phyloP scores from a whole-genome alignment of 2,113 vertebrate species.

The Eulemur rufifrons region DNA sequence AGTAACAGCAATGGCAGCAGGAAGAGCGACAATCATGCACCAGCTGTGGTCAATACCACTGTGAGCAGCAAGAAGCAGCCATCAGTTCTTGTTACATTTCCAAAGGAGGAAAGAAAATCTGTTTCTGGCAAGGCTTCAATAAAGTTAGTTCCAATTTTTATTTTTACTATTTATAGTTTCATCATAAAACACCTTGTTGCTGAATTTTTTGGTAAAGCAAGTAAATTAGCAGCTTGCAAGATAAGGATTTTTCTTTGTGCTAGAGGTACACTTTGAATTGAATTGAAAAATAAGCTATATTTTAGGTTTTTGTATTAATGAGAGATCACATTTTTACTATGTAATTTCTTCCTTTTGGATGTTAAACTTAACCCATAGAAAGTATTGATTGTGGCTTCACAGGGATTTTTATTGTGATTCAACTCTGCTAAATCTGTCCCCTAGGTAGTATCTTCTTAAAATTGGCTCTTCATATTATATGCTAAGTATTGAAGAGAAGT shows the following conservation, averaged over 20 bases:
- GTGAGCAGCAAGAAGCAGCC: constrained; percentile 91
- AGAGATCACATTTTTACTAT: constrained; percentile 37
- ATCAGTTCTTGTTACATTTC: constrained; percentile 87
- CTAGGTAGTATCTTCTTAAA: not conserved
- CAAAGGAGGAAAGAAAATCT: constrained; percentile 91
- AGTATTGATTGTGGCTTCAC: constrained; percentile 17
- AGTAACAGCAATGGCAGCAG: constrained; percentile 97
- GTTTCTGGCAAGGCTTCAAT: constrained; percentile 91
- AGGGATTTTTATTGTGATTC: not conserved
- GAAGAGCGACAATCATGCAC: constrained; percentile 88
- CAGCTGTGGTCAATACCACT: constrained; percentile 75
- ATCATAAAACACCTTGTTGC: not conserved
- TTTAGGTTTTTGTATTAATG: constrained; percentile 33
- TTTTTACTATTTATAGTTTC: not conserved
- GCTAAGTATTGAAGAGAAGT: not conserved
- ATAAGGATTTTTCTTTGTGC: not conserved
- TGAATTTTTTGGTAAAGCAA: constrained; percentile 9
- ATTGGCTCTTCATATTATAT: not conserved
- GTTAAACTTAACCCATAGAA: not conserved
- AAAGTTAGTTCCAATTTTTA: constrained; percentile 84
- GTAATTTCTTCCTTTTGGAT: constrained; percentile 23
- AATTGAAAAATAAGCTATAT: not conserved
- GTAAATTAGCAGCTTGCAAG: not conserved
- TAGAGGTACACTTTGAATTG: not conserved
- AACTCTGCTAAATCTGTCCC: not conserved